phyloP scores from a whole-genome alignment of 2,888 invertebrate species.

The Cacoxenus indagator region DNA sequence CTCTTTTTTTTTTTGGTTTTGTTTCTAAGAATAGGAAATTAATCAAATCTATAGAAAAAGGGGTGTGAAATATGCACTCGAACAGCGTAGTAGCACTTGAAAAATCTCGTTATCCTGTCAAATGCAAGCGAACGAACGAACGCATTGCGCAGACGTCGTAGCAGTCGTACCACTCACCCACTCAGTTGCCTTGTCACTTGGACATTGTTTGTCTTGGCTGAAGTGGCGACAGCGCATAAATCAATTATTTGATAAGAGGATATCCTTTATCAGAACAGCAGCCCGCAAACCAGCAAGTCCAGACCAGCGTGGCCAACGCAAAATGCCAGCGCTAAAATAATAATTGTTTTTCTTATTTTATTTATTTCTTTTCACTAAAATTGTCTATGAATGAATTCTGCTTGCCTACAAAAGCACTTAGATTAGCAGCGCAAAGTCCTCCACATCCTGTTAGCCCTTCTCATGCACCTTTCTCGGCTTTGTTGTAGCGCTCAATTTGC shows the following conservation, averaged over 20 bases:
- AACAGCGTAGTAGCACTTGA: constrained; percentile 60
- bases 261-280: constrained; percentile 16
- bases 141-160: no score
- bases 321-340: no score
- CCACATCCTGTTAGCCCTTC: no score
- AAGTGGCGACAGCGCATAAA: constrained; percentile 17
- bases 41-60: constrained; percentile 4
- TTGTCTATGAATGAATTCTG: no score
- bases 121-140: constrained; percentile 48
- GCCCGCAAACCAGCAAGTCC: not conserved
- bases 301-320: not conserved
- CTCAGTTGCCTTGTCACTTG: constrained; percentile 27
- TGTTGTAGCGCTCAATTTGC: constrained; percentile 66
- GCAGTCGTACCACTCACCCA: constrained; percentile 30
- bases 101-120: constrained; percentile 69
- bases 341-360: not conserved
- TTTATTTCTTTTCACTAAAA: no score
- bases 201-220: constrained; percentile 10
- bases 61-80: constrained; percentile 48
- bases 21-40: not conserved
- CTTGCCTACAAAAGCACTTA: constrained; percentile 6
- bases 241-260: constrained; percentile 19
- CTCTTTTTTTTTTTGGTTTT: no score
- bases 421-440: no score
- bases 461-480: constrained; percentile 54